These are phyloP conservation scores for Anaspis maculata DNA, from an alignment of 2,888 invertebrate species.

Conservation along the genomic window DNA sequence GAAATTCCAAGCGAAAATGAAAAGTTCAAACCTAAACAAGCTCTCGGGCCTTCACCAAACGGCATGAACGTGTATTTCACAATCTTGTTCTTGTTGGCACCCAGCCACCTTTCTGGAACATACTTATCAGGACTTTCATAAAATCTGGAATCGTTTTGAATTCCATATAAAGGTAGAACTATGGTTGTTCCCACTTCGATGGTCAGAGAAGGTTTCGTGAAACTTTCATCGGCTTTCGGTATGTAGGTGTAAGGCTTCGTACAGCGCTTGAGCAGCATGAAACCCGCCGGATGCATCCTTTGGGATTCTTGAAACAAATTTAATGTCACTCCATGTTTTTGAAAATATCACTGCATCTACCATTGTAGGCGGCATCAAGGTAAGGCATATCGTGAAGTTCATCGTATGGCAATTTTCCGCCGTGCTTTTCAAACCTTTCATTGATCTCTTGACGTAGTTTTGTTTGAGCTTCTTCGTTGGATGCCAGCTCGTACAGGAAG, in stretches of 20 bases:
- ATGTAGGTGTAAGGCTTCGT: background rate
- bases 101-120: constrained; percentile 37
- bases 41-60: constrained; percentile 32
- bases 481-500: constrained; percentile 43
- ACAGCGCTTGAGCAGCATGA: background rate
- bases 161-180: constrained; percentile 27
- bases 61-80: constrained; percentile 27
- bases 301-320: background rate
- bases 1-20: background rate
- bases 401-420: constrained; percentile 43
- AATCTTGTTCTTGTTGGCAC: constrained; percentile 24
- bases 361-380: constrained; percentile 50
- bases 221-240: background rate
- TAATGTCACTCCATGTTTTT: background rate
- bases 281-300: background rate
- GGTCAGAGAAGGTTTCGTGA: constrained; percentile 9
- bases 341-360: constrained; percentile 23
- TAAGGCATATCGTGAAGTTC: constrained; percentile 46
- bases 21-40: constrained; percentile 26
- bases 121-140: constrained; percentile 39
- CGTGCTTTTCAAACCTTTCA: constrained; percentile 40
- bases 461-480: constrained; percentile 44
- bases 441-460: constrained; percentile 46
- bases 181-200: constrained; percentile 31
- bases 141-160: constrained; percentile 37